A percentile compares a stretch with the other conserved stretches of the same genome.
phyloP scores from a whole-genome alignment of 2,113 vertebrate genomes.

The Rhinoderma darwinii region DNA sequence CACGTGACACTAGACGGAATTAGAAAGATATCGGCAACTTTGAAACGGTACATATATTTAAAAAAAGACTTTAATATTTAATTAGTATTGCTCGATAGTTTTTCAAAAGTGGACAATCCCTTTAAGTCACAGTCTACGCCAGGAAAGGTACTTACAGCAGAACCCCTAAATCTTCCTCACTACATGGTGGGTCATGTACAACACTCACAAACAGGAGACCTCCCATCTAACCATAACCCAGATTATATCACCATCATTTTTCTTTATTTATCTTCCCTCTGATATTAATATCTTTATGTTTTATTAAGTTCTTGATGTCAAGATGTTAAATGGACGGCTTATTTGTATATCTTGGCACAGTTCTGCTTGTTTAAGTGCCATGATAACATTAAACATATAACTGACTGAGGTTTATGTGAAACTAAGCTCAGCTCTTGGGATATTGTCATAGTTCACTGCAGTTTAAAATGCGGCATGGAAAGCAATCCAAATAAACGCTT shows the following conservation, averaged over 20 bases:
- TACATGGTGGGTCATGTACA: background rate
- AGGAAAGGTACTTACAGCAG: too few relatives aligned
- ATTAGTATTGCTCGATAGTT: too few relatives aligned
- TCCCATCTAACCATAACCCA: background rate
- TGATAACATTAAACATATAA: background rate
- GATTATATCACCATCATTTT: background rate
- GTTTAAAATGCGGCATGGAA: background rate
- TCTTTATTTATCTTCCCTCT: background rate
- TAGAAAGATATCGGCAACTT: too few relatives aligned
- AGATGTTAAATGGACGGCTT: background rate
- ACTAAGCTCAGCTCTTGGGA: background rate
- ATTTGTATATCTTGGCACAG: background rate
- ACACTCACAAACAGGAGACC: background rate
- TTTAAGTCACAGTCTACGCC: too few relatives aligned
- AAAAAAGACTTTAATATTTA: too few relatives aligned
- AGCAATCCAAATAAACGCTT: slow-evolving; percentile 13
- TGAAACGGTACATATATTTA: too few relatives aligned
- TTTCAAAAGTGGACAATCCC: too few relatives aligned
- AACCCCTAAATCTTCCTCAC: too few relatives aligned
- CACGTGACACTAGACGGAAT: too few relatives aligned
- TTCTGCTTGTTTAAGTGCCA: background rate
- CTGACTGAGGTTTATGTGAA: background rate
- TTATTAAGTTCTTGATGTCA: background rate
- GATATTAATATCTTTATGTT: background rate
- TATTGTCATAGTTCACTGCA: background rate